Base-by-base conservation (phyloP, 2,888 invertebrate genomes). In the Rambutsinella grinnellia region DNA sequence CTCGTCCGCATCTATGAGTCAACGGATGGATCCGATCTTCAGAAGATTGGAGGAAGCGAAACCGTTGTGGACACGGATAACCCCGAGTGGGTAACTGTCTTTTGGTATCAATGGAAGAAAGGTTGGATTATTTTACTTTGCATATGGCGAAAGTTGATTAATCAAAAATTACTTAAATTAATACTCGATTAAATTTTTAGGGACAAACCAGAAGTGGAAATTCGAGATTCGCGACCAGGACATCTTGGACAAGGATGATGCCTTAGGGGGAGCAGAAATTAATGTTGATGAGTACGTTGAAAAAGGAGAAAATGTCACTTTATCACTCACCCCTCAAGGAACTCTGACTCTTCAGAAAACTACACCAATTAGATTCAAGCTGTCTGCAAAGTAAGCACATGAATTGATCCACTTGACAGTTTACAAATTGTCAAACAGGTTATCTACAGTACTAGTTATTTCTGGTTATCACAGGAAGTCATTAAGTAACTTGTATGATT, bases 31-130 rank as follows among this genome's bases (percentile, higher is more conserved):
- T 66, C 75, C 3, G 79, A 78, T 56, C 65, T 78, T n/a, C 78
- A 78, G 27, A 67, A 72, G 8, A 56, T 82, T 23, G 81, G 80
- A n/a, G 78, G 65, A 3, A 78, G 80, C 28, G 81, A 81, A 57
- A 74, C 78, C 0, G 57, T 81, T 17, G 27, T 67, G 2, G 80
- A 80, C 61, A 67, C 78, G 8, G 78, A 74, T 2, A 56, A 78
- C 54, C 83, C 83, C 0, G 79, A 80, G 60, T 83, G 82, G 81
- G 62, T 71, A 6, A 68, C 76, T 36, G 83, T 82, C 1, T 81
- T 82, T 44, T 81, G 77, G 79, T 68, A 74, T 51, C 10, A 56
- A 3, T 82, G 81, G 79, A 80, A 81, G 51, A 77, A 74, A 49
- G 82, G 83, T 26, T n/a, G n/a, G n/a, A n/a, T n/a, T n/a, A n/a